Percentiles rank a stretch among this genome's conserved stretches.
Evolutionary conservation across 2,888 invertebrate genomes (phyloP).

Genomic region (Melieria omissa): DNA sequence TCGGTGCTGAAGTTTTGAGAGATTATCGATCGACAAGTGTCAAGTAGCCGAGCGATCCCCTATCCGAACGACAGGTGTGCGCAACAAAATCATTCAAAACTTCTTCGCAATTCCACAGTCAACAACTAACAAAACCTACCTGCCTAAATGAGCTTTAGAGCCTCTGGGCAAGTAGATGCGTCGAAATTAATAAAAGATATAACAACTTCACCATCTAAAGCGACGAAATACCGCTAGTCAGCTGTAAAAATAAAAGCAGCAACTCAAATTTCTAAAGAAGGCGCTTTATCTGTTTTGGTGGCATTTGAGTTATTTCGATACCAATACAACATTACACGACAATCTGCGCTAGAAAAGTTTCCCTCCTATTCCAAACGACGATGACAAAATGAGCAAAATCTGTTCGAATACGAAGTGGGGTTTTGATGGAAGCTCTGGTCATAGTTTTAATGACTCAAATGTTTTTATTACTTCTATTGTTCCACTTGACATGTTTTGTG

Average conservation of each 20-base stretch:
- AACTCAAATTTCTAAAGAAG: slow-evolving; percentile 44
- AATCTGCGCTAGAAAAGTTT: slow-evolving; percentile 17
- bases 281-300: slow-evolving; percentile 48
- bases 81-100: too few relatives aligned
- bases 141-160: slow-evolving; percentile 38
- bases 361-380: slow-evolving; percentile 5
- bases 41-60: too few relatives aligned
- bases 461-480: not conserved
- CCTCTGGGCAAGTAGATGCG: slow-evolving; percentile 31
- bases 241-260: not conserved
- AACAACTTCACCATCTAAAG: not conserved
- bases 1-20: too few relatives aligned
- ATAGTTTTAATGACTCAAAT: not conserved
- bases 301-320: slow-evolving; percentile 47
- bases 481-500: too few relatives aligned
- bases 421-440: not conserved
- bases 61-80: too few relatives aligned
- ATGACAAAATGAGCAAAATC: slow-evolving; percentile 2
- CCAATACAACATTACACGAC: slow-evolving; percentile 49
- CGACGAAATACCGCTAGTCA: slow-evolving; percentile 23
- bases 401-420: slow-evolving; percentile 7
- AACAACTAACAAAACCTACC: too few relatives aligned
- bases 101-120: too few relatives aligned
- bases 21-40: too few relatives aligned
- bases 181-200: slow-evolving; percentile 31